A percentile compares a stretch with the other conserved stretches of the same genome.
These are phyloP conservation scores for Phyllotreta cruciferae DNA, from an alignment of 2,888 invertebrate genomes.

Conservation along the genomic window DNA sequence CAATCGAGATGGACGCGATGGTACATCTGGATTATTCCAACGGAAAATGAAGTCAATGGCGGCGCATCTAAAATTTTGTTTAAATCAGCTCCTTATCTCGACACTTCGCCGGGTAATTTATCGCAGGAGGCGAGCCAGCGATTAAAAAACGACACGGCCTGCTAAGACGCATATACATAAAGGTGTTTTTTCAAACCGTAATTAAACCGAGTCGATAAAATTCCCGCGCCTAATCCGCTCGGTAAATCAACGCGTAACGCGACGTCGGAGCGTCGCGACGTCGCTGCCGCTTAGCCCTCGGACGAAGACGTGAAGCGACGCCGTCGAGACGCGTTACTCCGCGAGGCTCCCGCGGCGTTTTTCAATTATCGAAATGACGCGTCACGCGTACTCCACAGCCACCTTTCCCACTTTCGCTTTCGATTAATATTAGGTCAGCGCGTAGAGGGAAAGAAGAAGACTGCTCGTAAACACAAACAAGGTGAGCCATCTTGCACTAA, in stretches of 20 bases:
- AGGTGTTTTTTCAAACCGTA: constrained; percentile 4
- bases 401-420: no score
- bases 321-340: constrained; percentile 48
- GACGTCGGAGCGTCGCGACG: background rate
- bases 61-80: constrained; percentile 40
- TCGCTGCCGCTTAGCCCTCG: background rate
- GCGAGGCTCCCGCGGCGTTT: constrained; percentile 48
- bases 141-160: no score
- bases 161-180: no score
- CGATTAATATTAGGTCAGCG: no score
- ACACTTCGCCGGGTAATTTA: constrained; percentile 24
- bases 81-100: constrained; percentile 48
- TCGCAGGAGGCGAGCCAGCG: constrained; percentile 12
- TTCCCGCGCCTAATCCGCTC: background rate
- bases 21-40: background rate
- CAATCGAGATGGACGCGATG: no score
- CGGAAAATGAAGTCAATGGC: background rate
- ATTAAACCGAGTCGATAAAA: background rate
- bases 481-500: no score
- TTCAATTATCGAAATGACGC: constrained; percentile 52
- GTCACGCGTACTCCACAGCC: constrained; percentile 39
- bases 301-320: constrained; percentile 46
- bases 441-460: no score
- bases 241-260: no score
- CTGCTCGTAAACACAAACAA: no score